Conservation (phyloP, 1,140 invertebrate genomes). For the Drosophila tropicalis region DNA sequence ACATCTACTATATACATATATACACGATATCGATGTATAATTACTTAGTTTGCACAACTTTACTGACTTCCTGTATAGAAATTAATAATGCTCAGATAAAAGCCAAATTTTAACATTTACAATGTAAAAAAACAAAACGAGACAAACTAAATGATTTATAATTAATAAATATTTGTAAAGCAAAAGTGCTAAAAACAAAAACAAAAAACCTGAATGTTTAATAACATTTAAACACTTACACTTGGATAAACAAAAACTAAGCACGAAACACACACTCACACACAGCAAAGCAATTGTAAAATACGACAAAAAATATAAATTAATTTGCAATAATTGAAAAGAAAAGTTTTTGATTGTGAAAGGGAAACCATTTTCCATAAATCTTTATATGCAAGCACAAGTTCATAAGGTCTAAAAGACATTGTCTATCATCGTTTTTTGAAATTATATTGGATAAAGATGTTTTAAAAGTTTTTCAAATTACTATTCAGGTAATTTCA, state of each 20-base stretch:
- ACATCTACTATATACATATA: neutral
- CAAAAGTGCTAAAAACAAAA: slow-evolving; percentile 29
- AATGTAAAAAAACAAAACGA: slow-evolving; percentile 60
- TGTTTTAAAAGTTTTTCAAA: too few species aligned
- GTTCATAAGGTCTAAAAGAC: too few species aligned
- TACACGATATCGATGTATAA: slow-evolving; percentile 29
- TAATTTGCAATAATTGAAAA: slow-evolving; percentile 38
- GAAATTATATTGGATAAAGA: too few species aligned
- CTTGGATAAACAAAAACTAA: slow-evolving; percentile 29
- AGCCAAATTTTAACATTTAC: slow-evolving; percentile 73
- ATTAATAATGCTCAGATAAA: slow-evolving; percentile 69
- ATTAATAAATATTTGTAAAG: slow-evolving; percentile 51
- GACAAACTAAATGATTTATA: slow-evolving; percentile 32
- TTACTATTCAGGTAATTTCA: too few species aligned
- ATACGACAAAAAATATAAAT: slow-evolving; percentile 54
- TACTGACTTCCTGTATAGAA: slow-evolving; percentile 65
- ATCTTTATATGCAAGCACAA: too few species aligned
- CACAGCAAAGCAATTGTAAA: slow-evolving; percentile 64
- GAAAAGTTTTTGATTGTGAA: neutral
- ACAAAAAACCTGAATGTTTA: neutral
- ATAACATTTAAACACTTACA: slow-evolving; percentile 6
- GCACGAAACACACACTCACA: neutral
- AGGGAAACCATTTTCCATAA: too few species aligned
- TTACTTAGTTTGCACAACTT: slow-evolving; percentile 61
- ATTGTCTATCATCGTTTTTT: too few species aligned